These are phyloP conservation scores for Crocallis elinguaria DNA, from an alignment of 2,888 invertebrate species.

Conservation along the genomic window DNA sequence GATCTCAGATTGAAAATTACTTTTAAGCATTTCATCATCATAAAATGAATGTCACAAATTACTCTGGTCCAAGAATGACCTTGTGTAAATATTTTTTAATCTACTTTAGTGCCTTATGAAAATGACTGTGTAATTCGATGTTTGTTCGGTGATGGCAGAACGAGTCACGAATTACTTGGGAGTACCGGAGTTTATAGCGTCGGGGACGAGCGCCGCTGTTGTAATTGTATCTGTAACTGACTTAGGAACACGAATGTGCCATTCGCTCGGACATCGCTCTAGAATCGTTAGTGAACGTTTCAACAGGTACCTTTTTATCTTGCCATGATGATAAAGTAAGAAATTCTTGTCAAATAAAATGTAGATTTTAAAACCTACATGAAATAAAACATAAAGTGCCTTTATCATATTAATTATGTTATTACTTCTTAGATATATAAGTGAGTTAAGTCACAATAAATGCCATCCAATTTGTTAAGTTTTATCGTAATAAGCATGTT, in stretches of 20 bases:
- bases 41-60: constrained; percentile 72
- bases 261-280: constrained; percentile 81
- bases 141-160: constrained; percentile 68
- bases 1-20: constrained; percentile 84
- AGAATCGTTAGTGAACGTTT: constrained; percentile 77
- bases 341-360: constrained; percentile 78
- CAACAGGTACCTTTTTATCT: constrained; percentile 85
- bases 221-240: constrained; percentile 25
- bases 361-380: constrained; percentile 66
- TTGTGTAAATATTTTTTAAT: constrained; percentile 67
- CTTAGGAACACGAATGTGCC: constrained; percentile 76
- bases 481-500: constrained; percentile 68
- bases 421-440: constrained; percentile 70
- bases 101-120: constrained; percentile 70
- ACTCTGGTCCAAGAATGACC: constrained; percentile 60
- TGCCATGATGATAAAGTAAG: constrained; percentile 84
- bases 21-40: constrained; percentile 78
- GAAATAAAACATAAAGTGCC: constrained; percentile 76
- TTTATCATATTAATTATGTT: constrained; percentile 78
- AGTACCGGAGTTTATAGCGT: constrained; percentile 7
- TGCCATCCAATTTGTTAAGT: constrained; percentile 85
- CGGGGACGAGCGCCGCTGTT: constrained; percentile 6
- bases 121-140: constrained; percentile 60
- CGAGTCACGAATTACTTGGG: constrained; percentile 15
- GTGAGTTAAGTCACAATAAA: constrained; percentile 84